Conservation (phyloP, 37 sponge, comb jelly and placozoan genomes). For the Tethya wilhelma region DNA sequence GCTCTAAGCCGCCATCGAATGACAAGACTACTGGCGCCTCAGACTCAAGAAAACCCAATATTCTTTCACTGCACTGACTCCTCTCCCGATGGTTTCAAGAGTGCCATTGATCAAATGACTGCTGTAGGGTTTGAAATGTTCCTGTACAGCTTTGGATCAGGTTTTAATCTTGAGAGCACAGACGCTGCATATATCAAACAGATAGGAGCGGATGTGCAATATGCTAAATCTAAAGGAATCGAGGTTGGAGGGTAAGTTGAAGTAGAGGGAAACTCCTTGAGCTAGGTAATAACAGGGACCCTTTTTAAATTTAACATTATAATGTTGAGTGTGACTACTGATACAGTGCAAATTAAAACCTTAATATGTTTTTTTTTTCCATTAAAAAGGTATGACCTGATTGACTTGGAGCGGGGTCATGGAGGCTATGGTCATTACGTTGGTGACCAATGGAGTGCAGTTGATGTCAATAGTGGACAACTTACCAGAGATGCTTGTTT, state of each 20-base stretch:
- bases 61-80: slow-evolving; percentile 63
- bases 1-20: slow-evolving; percentile 64
- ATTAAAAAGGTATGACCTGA: slow-evolving; percentile 72
- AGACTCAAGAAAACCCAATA: slow-evolving; percentile 77
- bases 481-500: slow-evolving; percentile 55
- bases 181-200: slow-evolving; percentile 10
- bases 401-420: slow-evolving; percentile 57
- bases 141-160: slow-evolving; percentile 68
- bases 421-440: slow-evolving; percentile 63
- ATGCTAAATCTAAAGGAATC: slow-evolving; percentile 44
- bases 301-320: too few species aligned
- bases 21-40: slow-evolving; percentile 63
- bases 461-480: slow-evolving; percentile 12
- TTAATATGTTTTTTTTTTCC: too few species aligned
- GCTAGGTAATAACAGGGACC: too few species aligned
- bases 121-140: slow-evolving; percentile 75
- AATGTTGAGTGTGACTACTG: too few species aligned
- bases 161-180: slow-evolving; percentile 45
- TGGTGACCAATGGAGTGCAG: slow-evolving; percentile 52
- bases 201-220: slow-evolving; percentile 19
- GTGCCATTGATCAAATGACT: slow-evolving; percentile 45
- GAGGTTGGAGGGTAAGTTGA: slow-evolving; percentile 77
- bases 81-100: background rate
- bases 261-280: too few species aligned
- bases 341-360: too few species aligned